Conservation (phyloP, 1,140 invertebrate genomes). For the Parasteatoda tepidariorum region DNA sequence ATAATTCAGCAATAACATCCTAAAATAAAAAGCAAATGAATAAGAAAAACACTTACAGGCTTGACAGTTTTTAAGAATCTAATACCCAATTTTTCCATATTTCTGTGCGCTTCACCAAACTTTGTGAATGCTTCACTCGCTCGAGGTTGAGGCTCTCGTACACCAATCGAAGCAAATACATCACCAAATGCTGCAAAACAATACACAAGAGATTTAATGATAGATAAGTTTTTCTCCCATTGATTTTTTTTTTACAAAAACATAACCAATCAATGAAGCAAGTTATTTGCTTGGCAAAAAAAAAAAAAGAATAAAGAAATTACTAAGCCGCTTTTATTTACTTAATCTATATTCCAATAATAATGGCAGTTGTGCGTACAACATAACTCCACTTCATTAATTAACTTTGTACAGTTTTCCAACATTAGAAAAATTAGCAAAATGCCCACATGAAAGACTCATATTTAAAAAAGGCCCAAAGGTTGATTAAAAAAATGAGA, state of each 20-base stretch:
- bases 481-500: too few species aligned
- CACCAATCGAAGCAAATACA: conserved; percentile 92
- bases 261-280: neutral
- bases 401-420: too few species aligned
- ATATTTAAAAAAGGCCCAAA: too few species aligned
- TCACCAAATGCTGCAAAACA: conserved; percentile 90
- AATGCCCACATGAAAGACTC: too few species aligned
- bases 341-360: too few species aligned
- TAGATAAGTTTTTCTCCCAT: too few species aligned
- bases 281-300: neutral
- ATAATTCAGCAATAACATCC: too few species aligned
- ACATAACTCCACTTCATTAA: too few species aligned
- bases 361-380: too few species aligned
- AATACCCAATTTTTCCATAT: conserved; percentile 92
- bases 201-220: too few species aligned
- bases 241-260: neutral
- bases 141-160: conserved; percentile 92
- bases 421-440: too few species aligned
- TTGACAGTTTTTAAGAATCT: conserved; percentile 91
- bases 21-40: neutral
- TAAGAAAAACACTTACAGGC: conserved; percentile 75
- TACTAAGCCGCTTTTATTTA: too few species aligned
- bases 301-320: neutral
- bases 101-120: conserved; percentile 94
- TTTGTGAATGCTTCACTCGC: conserved; percentile 95